phyloP scores from a whole-genome alignment of 2,888 invertebrate genomes.

The Drosophila yooni region DNA sequence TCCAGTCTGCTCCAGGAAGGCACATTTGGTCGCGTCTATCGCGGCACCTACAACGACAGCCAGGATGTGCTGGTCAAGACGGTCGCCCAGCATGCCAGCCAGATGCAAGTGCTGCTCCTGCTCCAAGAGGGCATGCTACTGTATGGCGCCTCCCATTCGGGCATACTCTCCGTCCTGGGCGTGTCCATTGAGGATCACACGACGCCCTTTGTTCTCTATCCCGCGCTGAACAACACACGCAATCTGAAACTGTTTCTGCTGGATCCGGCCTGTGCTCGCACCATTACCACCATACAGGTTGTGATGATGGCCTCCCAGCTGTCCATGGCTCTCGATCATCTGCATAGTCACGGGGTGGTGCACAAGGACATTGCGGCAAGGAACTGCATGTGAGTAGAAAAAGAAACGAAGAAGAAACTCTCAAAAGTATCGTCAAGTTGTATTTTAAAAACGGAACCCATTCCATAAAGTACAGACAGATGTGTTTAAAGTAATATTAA shows the following conservation, averaged over 20 bases:
- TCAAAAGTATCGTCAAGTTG: not conserved
- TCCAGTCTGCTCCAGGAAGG: conserved; percentile 93
- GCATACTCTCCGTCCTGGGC: conserved; percentile 93
- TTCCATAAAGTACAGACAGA: no score
- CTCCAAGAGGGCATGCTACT: conserved; percentile 89
- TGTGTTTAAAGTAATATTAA: no score
- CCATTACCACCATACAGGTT: conserved; percentile 89
- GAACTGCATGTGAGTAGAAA: conserved; percentile 92
- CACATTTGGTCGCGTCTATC: conserved; percentile 94
- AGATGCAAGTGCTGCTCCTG: conserved; percentile 94
- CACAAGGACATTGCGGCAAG: conserved; percentile 96
- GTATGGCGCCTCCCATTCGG: conserved; percentile 88
- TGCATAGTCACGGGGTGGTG: conserved; percentile 94
- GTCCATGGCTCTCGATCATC: conserved; percentile 93
- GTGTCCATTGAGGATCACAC: conserved; percentile 96
- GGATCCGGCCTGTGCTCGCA: conserved; percentile 83
- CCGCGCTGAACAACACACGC: conserved; percentile 86
- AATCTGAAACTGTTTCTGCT: conserved; percentile 85
- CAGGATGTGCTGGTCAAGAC: conserved; percentile 94
- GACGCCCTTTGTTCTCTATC: conserved; percentile 94
- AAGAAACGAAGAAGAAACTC: not conserved
- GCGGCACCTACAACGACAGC: conserved; percentile 91
- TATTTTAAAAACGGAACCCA: not conserved
- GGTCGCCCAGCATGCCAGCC: conserved; percentile 95
- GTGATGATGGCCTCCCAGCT: conserved; percentile 94